Base-by-base conservation (phyloP, 2,113 vertebrate genomes). In the Pelodiscus sinensis region DNA sequence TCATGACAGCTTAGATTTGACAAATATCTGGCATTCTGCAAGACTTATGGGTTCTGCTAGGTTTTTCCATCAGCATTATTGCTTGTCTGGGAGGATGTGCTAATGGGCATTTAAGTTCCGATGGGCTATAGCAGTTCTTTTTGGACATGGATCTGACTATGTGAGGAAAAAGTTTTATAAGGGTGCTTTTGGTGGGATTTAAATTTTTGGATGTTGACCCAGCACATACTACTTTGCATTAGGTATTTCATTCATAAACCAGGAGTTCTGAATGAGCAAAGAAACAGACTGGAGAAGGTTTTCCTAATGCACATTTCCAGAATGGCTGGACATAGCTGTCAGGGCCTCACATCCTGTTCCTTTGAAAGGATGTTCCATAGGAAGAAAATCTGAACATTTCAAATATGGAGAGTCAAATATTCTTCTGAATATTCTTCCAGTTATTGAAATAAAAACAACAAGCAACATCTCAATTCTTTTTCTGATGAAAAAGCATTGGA, bases 381-480 rank as follows among this genome's bases (percentile, higher is more conserved):
- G 71, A 22, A 22, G 12, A 22, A 68, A 50, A 11, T 25, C 38
- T 25, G 38, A 77, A 77, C 44, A 38, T 77, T 77, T 77, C 38
- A 50, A 24, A 44, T 22, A 44, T 77, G 73, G 38, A 38, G 38
- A 75, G 71, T 24, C 38, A 75, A 87, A 87, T 88, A 77, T 75
- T 60, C 60, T 80, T 82, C 15, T 38, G 84, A 92, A 78, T 24
- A 16, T 81, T 25, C 8, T 77, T 83, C 68, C 4, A 55, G 1
- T 35, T 88, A 88, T 19, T 80, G 14, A 86, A 55, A 90, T 88
- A 52, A 77, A 22, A 13, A 77, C 73, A 50, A 77, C 11, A 77
- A 77, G 21, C 4, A 81, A 12, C 35, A 90, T 38, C 35, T 86
- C 2, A 71, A 88, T 93, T 58, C 93, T 88, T 91, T 44, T 88